Evolutionary conservation across 2,888 invertebrate genomes (phyloP).

Genomic region (Mythimna albipuncta): DNA sequence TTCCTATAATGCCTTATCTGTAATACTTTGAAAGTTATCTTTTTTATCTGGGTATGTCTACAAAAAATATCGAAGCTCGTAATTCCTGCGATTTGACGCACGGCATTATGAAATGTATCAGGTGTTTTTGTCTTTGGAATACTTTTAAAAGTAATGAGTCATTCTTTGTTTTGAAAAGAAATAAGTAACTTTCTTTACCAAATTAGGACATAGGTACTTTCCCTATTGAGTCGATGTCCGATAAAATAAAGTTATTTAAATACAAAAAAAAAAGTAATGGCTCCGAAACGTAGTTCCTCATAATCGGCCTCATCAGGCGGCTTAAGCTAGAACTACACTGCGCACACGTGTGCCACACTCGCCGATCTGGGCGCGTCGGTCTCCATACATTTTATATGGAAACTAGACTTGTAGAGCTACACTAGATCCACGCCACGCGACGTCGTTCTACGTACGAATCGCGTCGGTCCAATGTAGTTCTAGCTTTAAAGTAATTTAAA

Average conservation of each 20-base stretch:
- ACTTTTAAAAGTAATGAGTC: constrained; percentile 5
- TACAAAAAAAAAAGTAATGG: background rate
- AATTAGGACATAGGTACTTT: background rate
- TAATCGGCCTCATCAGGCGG: too few relatives aligned
- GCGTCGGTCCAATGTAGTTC: too few relatives aligned
- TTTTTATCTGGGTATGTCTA: constrained; percentile 5
- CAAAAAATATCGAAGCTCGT: background rate
- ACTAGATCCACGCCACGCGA: too few relatives aligned
- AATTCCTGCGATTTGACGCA: constrained; percentile 12
- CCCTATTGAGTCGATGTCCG: too few relatives aligned
- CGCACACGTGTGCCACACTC: too few relatives aligned
- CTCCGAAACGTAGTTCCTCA: too few relatives aligned
- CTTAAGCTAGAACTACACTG: too few relatives aligned
- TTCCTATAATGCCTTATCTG: constrained; percentile 29
- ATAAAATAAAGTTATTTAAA: background rate
- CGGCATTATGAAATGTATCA: constrained; percentile 2
- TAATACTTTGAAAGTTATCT: background rate
- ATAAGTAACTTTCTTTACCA: background rate
- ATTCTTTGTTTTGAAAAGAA: background rate
- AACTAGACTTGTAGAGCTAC: too few relatives aligned
- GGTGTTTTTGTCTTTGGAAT: constrained; percentile 2
- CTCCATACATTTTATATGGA: too few relatives aligned
- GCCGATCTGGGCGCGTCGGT: too few relatives aligned
- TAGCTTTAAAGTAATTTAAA: too few relatives aligned
- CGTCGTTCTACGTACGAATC: too few relatives aligned